A percentile compares a stretch with the other conserved stretches of the same genome.
Evolutionary conservation across 1,140 invertebrate genomes (phyloP).

Genomic region (Pseudoatta argentina): DNA sequence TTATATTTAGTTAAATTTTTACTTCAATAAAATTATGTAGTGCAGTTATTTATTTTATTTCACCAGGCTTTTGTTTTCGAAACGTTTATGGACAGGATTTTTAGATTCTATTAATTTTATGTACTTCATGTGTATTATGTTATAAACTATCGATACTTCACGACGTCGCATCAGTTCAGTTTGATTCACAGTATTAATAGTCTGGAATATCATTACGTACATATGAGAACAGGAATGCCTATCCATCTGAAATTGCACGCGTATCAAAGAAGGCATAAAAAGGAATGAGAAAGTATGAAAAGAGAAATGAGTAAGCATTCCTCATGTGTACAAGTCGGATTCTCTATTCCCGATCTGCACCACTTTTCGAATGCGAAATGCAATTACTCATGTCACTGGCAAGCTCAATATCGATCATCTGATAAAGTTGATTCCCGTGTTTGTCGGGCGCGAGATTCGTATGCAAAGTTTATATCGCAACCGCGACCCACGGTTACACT

Average conservation of each 20-base stretch:
- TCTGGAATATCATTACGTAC: background rate
- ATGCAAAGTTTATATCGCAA: slow-evolving; percentile 4
- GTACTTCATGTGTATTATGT: background rate
- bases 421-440: slow-evolving; percentile 32
- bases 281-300: no score
- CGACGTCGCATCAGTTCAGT: background rate
- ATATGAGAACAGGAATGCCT: no score
- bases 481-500: background rate
- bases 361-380: slow-evolving; percentile 24
- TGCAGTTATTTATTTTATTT: background rate
- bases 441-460: slow-evolving; percentile 19
- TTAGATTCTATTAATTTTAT: background rate
- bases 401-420: slow-evolving; percentile 34
- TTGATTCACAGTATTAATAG: background rate
- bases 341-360: background rate
- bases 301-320: no score
- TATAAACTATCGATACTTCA: background rate
- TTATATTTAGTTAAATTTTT: no score
- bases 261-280: no score
- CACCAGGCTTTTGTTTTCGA: background rate
- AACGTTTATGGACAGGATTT: background rate
- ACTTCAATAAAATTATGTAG: no score
- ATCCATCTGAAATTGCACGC: no score
- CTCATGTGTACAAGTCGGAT: background rate
- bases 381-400: slow-evolving; percentile 36